Conservation (phyloP, 2,113 vertebrate species). For the Halcyon malimbica region DNA sequence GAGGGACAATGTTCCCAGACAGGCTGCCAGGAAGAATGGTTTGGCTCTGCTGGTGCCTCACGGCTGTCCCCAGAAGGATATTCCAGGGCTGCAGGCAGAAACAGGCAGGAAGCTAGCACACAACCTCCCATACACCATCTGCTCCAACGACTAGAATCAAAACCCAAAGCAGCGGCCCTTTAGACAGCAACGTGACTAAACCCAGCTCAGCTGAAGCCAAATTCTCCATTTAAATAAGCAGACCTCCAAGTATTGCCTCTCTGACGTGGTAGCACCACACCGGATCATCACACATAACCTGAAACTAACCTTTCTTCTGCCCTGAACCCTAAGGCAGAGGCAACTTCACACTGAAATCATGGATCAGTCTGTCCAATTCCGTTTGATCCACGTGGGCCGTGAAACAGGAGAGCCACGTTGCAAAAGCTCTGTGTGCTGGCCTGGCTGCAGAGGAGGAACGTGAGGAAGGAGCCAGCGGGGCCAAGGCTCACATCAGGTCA, state of each 20-base stretch:
- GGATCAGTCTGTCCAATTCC: neutral
- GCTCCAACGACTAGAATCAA: neutral
- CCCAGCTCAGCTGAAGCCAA: neutral
- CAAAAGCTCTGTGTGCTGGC: neutral
- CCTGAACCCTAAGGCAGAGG: neutral
- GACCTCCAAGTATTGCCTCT: neutral
- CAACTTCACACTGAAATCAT: neutral
- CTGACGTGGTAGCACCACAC: neutral
- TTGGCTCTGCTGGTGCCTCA: neutral
- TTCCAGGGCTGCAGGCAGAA: conserved; percentile 14
- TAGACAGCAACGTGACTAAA: neutral
- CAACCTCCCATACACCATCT: neutral
- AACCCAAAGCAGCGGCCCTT: neutral
- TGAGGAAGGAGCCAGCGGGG: neutral
- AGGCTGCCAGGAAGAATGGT: neutral
- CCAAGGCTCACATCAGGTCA: fast-evolving
- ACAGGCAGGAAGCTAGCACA: neutral
- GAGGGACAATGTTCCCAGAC: neutral
- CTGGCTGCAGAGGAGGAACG: neutral
- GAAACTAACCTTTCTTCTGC: neutral
- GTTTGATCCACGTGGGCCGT: neutral
- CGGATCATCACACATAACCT: neutral
- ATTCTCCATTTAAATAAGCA: neutral
- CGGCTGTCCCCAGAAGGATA: neutral
- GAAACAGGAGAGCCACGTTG: neutral